Evolutionary conservation across 2,888 invertebrate genomes (phyloP), one percentile per base, ranked within the genome.

Genomic region (Drosophila maculinotata): DNA sequence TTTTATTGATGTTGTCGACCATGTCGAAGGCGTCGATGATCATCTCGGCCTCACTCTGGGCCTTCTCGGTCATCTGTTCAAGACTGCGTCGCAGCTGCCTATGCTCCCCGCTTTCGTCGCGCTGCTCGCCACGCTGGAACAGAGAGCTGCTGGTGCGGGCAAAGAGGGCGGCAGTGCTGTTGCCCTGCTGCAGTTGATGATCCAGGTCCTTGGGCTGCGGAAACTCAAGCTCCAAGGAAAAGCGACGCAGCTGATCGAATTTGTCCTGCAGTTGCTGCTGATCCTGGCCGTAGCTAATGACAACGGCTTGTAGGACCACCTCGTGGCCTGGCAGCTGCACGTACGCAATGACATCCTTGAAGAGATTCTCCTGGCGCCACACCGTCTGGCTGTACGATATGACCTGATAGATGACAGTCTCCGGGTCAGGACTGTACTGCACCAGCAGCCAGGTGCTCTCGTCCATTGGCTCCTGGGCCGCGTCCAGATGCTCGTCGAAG

Each of bases 291-390:
- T 76, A 86, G 38, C 72, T 71, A n/a, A 90, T 65, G 26, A 89
- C 86, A 0, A 90, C 67, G 0, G 86, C 76, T 42, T 90, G 90
- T 0, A 74, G 60, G 0, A 89, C 54, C 0, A 56, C 10, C 1
- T 76, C 73, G 8, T 47, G 73, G 8, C 44, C 65, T 0, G 84
- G 70, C n/a, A 41, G 31, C 9, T 79, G 53, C 1, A 90, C 4
- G 28, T 89, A 90, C 3, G 85, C 80, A 14, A 90, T 73, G 9
- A 88, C 73, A 39, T 88, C 81, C n/a, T 69, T 76, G 51, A 73
- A 90, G 0, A 49, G 58, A 20, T 90, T 90, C 38, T 79, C 68
- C 14, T 70, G 52, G 1, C 77, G 76, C 78, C 81, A 89, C 10
- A 84, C 59, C 0, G 90, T 89, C 3, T 79, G 75, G 0, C 15